Evolutionary conservation across 2,888 invertebrate genomes (phyloP), one percentile per base, ranked within the genome.

Genomic region (Pterobdella sp.): DNA sequence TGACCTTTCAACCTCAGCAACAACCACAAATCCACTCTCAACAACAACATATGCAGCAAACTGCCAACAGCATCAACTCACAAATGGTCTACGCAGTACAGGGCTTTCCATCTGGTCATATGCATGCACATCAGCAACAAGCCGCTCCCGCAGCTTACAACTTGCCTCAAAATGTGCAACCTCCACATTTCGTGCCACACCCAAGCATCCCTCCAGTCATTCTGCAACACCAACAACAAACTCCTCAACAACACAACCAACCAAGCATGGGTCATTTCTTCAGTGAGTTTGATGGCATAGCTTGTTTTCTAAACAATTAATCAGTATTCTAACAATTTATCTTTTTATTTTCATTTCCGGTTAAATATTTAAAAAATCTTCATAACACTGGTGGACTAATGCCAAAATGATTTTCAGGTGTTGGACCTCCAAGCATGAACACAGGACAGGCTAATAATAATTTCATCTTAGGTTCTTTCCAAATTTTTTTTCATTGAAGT

Each of bases 1-100:
- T n/a, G n/a, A n/a, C n/a, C 3, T 42, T 37, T 26, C 68, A 68
- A 36, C 71, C 56, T 14, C 71, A 71, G 56, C 71, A 69, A 52
- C 68, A 68, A 29, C 49, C 22, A 26, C 69, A 69, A 31, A 26
- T 26, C 26, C 32, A 49, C 18, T 29, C 18, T 42, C 69, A 56
- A 3, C 14, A 56, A 22, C 60, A 18, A 56, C 60, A 7, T 26
- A 56, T n/a, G 60, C 60, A 56, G 18, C 42, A 42, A 42, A 18
- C 18, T 42, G 42, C 42, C 10, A 42, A 18, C 18, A 42, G 42
- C 42, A 14, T 42, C 10, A 7, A 42, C 7, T 42, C 42, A 7
- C 42, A 42, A 18, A 42, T 42, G 7, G 18, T 42, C 10, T 42
- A 42, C 18, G 10, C 42, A 18, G 10, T 42, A 18, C 42, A 42